Percentiles rank a stretch among this genome's conserved stretches.
These are phyloP conservation scores for Formica exsecta DNA, from an alignment of 1,140 invertebrate species.

Conservation along the genomic window DNA sequence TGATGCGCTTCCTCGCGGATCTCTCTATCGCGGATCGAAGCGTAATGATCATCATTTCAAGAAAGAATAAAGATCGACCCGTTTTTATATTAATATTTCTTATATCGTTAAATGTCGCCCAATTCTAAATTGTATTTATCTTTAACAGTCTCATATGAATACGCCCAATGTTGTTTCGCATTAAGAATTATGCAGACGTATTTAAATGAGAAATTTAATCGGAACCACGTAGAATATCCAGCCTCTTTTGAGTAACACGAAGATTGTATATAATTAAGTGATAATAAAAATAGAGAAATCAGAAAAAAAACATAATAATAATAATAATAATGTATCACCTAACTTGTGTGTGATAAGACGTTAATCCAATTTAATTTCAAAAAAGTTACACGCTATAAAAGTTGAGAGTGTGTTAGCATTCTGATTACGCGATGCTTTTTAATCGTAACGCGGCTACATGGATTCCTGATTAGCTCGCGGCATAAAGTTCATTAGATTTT, in stretches of 20 bases:
- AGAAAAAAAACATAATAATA: background rate
- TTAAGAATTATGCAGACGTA: background rate
- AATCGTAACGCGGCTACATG: background rate
- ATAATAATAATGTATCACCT: background rate
- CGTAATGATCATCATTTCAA: background rate
- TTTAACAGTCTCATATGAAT: background rate
- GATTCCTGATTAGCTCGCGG: conserved; percentile 42
- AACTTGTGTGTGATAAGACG: background rate
- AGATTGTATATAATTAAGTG: conserved; percentile 8
- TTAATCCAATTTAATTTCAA: conserved; percentile 24
- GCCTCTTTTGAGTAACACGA: background rate
- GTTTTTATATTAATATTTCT: background rate
- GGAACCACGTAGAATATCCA: background rate
- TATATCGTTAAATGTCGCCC: background rate
- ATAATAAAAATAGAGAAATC: conserved; percentile 11
- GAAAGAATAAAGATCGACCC: background rate
- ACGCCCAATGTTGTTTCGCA: background rate
- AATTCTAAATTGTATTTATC: background rate
- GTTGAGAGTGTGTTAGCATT: background rate
- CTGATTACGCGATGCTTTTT: background rate
- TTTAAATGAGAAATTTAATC: conserved; percentile 17
- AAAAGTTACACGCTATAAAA: background rate
- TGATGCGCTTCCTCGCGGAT: conserved; percentile 28
- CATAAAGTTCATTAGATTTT: conserved; percentile 54
- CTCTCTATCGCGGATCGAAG: background rate